These are phyloP conservation scores for Bombus picipes DNA, from an alignment of 1,140 invertebrate species.

Conservation along the genomic window DNA sequence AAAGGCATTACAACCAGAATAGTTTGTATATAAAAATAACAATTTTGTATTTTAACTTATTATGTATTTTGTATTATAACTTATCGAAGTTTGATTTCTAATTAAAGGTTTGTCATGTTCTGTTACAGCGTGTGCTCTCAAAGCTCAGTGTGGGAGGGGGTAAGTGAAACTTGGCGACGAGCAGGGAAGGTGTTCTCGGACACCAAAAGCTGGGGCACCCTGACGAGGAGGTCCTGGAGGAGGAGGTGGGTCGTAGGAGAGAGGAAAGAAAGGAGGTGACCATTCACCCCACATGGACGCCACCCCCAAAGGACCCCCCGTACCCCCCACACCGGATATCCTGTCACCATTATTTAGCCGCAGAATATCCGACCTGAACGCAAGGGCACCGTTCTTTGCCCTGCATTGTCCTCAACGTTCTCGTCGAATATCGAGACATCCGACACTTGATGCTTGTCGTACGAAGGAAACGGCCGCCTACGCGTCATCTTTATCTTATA, in stretches of 20 bases:
- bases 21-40: too few species aligned
- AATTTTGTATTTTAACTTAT: background rate
- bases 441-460: constrained; percentile 40
- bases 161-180: constrained; percentile 58
- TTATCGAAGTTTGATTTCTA: background rate
- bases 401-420: constrained; percentile 41
- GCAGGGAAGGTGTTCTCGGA: constrained; percentile 63
- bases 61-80: background rate
- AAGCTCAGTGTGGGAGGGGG: constrained; percentile 59
- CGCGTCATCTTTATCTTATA: constrained; percentile 44
- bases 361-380: constrained; percentile 75
- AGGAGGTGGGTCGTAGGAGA: constrained; percentile 58
- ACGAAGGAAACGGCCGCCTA: constrained; percentile 28
- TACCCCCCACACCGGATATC: constrained; percentile 74
- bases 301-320: constrained; percentile 73
- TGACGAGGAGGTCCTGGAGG: constrained; percentile 72
- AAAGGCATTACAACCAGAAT: too few species aligned
- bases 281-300: constrained; percentile 78
- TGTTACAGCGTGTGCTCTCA: constrained; percentile 64
- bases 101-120: background rate
- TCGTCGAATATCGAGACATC: constrained; percentile 47
- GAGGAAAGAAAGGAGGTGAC: constrained; percentile 75
- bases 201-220: constrained; percentile 69
- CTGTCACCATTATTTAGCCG: constrained; percentile 73
- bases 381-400: constrained; percentile 24